Percentiles rank a stretch among this genome's conserved stretches.
These are phyloP conservation scores for Apoda limacodes DNA, from an alignment of 2,888 invertebrate genomes.

Conservation along the genomic window DNA sequence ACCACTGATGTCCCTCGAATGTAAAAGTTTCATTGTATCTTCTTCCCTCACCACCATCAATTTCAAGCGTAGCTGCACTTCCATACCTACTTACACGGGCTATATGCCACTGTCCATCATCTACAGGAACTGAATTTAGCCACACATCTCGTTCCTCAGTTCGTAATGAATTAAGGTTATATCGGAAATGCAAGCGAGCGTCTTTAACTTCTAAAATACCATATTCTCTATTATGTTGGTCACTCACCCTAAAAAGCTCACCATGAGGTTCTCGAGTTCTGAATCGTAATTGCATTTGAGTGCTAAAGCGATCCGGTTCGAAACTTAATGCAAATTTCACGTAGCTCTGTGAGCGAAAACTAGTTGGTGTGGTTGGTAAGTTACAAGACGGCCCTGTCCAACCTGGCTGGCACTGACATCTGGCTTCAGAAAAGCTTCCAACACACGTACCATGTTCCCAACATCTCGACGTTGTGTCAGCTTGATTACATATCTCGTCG, in stretches of 20 bases:
- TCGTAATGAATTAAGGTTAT: conserved; percentile 90
- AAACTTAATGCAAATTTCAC: conserved; percentile 97
- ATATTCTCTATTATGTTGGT: conserved; percentile 94
- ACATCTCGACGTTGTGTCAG: conserved; percentile 86
- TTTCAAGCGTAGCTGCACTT: conserved; percentile 89
- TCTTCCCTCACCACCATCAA: conserved; percentile 95
- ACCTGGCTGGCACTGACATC: conserved; percentile 95
- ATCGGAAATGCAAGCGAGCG: conserved; percentile 89
- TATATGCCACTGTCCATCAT: conserved; percentile 98
- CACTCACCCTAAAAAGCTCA: conserved; percentile 92
- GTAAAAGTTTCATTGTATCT: conserved; percentile 93
- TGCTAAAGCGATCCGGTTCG: conserved; percentile 92
- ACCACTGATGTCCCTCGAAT: conserved; percentile 92
- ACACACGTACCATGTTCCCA: conserved; percentile 96
- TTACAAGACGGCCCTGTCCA: conserved; percentile 93
- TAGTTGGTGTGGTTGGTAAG: conserved; percentile 87
- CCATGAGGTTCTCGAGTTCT: conserved; percentile 94
- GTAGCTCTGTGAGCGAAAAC: conserved; percentile 93
- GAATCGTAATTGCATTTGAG: conserved; percentile 93
- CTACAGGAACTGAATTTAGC: conserved; percentile 90
- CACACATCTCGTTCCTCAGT: conserved; percentile 93
- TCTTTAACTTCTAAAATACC: conserved; percentile 93
- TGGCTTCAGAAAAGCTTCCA: conserved; percentile 88
- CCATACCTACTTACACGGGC: conserved; percentile 92
- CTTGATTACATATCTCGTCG: conserved; percentile 90